phyloP scores from a whole-genome alignment of 2,888 invertebrate genomes.

The Hirtodrosophila trivittata region DNA sequence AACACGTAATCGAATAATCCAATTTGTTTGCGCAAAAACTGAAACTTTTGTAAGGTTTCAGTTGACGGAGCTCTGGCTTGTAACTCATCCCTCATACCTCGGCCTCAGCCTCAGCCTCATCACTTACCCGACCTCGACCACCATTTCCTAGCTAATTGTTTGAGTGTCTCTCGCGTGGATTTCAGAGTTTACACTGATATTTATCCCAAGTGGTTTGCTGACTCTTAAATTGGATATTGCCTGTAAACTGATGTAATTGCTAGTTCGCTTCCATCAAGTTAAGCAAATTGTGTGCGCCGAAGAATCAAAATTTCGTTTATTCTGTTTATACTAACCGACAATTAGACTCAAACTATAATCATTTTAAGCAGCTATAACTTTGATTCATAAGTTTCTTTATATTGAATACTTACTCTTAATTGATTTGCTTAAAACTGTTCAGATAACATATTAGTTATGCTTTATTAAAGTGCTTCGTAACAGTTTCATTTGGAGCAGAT shows the following conservation, averaged over 20 bases:
- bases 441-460: too few relatives aligned
- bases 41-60: conserved; percentile 72
- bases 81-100: conserved; percentile 21
- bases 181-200: conserved; percentile 45
- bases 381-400: too few relatives aligned
- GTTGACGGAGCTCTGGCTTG: conserved; percentile 43
- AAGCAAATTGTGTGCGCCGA: too few relatives aligned
- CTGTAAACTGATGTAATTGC: conserved; percentile 60
- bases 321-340: too few relatives aligned
- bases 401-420: too few relatives aligned
- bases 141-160: conserved; percentile 58
- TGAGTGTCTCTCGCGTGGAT: conserved; percentile 48
- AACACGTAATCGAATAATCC: conserved; percentile 78
- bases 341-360: too few relatives aligned
- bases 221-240: conserved; percentile 38
- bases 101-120: conserved; percentile 1
- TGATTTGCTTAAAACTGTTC: too few relatives aligned
- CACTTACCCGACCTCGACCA: conserved; percentile 11
- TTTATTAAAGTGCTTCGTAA: too few relatives aligned
- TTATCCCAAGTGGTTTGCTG: conserved; percentile 29
- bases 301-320: too few relatives aligned
- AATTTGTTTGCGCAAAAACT: conserved; percentile 77
- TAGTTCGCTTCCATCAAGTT: not conserved
- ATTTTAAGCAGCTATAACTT: too few relatives aligned
- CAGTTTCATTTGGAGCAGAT: not conserved